phyloP scores from a whole-genome alignment of 1,140 invertebrate genomes.

The Neodiprion lecontei region DNA sequence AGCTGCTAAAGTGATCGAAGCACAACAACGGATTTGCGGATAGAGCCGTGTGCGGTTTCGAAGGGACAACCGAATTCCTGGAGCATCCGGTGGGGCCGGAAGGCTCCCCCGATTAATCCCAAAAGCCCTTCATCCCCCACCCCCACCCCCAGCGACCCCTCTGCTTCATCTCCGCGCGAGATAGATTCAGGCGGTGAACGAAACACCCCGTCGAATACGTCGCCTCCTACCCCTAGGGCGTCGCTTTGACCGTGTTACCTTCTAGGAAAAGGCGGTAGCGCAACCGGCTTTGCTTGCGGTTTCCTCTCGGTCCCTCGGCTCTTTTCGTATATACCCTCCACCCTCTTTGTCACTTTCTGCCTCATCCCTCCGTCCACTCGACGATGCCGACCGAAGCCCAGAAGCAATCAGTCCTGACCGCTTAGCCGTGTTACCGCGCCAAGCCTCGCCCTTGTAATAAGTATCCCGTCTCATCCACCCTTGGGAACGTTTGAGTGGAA shows the following conservation, averaged over 20 bases:
- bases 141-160: not conserved
- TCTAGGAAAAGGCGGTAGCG: no score
- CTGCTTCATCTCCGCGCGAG: not conserved
- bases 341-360: not conserved
- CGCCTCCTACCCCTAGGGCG: not conserved
- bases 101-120: not conserved
- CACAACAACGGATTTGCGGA: no score
- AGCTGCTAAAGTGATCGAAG: no score
- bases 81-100: no score
- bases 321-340: not conserved
- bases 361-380: not conserved
- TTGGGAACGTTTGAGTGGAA: not conserved
- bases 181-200: not conserved
- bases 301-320: no score
- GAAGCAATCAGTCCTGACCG: not conserved
- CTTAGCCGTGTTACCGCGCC: not conserved
- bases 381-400: not conserved
- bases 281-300: no score
- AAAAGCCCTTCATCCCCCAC: not conserved
- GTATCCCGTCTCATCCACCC: constrained; percentile 4
- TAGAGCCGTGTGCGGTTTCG: no score
- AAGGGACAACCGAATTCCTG: no score
- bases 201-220: not conserved
- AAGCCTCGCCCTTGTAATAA: not conserved
- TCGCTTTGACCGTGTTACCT: no score